phyloP scores from a whole-genome alignment of 2,888 invertebrate genomes.

The Andrena haemorrhoa region DNA sequence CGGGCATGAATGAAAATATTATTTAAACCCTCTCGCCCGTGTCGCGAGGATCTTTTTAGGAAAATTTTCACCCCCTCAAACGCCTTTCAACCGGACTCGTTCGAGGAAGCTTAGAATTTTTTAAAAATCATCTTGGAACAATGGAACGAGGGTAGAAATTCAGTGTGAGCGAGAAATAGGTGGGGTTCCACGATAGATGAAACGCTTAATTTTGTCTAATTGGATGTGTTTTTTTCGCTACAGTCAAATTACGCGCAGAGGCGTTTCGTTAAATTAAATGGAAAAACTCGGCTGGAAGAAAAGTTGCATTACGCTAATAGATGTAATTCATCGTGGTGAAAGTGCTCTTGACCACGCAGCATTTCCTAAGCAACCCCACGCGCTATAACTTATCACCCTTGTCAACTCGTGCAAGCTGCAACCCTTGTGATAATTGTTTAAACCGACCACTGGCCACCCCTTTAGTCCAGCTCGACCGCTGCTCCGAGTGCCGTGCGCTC shows the following conservation, averaged over 20 bases:
- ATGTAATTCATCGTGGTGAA: constrained; percentile 55
- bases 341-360: constrained; percentile 61
- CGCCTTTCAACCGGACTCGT: too few species aligned
- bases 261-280: constrained; percentile 38
- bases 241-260: neutral
- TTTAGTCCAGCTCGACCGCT: constrained; percentile 78
- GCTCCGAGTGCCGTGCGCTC: constrained; percentile 75
- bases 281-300: constrained; percentile 21
- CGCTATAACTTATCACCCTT: constrained; percentile 83
- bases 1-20: constrained; percentile 55
- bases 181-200: constrained; percentile 4
- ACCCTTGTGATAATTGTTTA: constrained; percentile 85
- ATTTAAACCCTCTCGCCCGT: constrained; percentile 1
- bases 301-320: constrained; percentile 57
- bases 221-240: neutral
- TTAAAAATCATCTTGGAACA: neutral
- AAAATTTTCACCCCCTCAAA: too few species aligned
- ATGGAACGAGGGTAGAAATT: neutral
- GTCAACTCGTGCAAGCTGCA: constrained; percentile 78
- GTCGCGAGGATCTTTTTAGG: too few species aligned
- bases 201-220: constrained; percentile 7
- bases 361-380: constrained; percentile 78
- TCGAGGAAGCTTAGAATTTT: too few species aligned
- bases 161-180: neutral
- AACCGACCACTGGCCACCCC: constrained; percentile 82